A percentile compares a stretch with the other conserved stretches of the same genome.
Evolutionary conservation across 2,113 vertebrate species (phyloP).

Genomic region (Dasyurus viverrinus): DNA sequence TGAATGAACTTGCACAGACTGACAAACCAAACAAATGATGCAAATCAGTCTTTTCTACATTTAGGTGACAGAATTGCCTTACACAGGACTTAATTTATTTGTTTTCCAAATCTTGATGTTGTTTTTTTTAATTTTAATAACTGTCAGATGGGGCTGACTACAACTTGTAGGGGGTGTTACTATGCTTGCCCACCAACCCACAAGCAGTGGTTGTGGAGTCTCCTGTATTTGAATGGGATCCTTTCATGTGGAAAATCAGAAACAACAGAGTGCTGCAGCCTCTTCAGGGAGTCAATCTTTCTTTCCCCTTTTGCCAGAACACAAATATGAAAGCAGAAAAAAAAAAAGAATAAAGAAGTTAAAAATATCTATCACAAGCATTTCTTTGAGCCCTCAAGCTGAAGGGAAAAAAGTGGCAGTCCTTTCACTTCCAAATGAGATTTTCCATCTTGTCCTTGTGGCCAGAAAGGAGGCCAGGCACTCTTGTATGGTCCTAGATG

Average conservation of each 20-base stretch:
- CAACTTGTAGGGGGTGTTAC: slow-evolving; percentile 51
- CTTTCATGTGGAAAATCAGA: slow-evolving; percentile 74
- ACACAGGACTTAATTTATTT: slow-evolving; percentile 11
- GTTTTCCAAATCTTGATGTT: slow-evolving; percentile 30
- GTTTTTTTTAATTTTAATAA: slow-evolving; percentile 47
- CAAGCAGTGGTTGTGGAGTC: slow-evolving; percentile 9
- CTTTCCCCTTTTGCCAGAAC: slow-evolving; percentile 61
- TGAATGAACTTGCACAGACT: background rate
- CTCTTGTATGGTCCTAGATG: background rate
- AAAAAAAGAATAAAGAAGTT: background rate
- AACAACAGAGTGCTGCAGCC: slow-evolving; percentile 58
- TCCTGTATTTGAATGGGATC: slow-evolving; percentile 63
- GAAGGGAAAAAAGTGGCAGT: background rate
- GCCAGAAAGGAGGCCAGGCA: background rate
- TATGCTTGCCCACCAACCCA: slow-evolving; percentile 34
- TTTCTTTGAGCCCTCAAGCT: slow-evolving; percentile 5
- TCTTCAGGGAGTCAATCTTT: slow-evolving; percentile 10
- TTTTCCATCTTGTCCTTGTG: background rate
- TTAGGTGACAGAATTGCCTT: slow-evolving; percentile 25
- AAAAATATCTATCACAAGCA: background rate
- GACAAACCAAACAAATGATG: background rate
- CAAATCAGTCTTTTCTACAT: background rate
- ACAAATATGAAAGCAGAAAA: background rate
- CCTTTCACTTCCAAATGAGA: slow-evolving; percentile 1
- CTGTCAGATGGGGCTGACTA: background rate